phyloP scores from a whole-genome alignment of 2,113 vertebrate species.

The Hydrochoerus hydrochaeris region DNA sequence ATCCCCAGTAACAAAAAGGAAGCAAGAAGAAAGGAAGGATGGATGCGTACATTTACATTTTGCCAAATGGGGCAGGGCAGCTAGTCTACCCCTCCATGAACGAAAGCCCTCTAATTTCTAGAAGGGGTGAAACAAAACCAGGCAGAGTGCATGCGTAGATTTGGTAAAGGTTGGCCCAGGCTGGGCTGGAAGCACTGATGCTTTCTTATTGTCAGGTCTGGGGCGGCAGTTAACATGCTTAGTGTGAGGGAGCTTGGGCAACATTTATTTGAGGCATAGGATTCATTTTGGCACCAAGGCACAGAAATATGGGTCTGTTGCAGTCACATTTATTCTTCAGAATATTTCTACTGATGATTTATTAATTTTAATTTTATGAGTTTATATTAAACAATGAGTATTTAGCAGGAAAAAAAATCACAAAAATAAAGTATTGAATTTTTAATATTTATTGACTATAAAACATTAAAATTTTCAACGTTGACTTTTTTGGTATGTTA shows the following conservation, averaged over 20 bases:
- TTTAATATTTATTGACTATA: background rate
- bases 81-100: background rate
- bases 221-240: background rate
- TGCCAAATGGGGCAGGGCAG: background rate
- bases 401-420: background rate
- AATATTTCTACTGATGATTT: background rate
- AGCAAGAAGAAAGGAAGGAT: background rate
- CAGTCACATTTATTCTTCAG: background rate
- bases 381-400: background rate
- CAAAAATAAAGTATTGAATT: background rate
- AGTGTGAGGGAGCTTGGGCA: background rate
- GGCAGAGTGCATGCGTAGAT: no score
- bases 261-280: background rate
- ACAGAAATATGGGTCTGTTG: background rate
- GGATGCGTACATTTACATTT: background rate
- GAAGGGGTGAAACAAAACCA: background rate
- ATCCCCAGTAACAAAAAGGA: background rate
- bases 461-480: background rate
- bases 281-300: background rate
- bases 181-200: background rate
- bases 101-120: background rate
- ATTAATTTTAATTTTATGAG: background rate
- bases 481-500: background rate
- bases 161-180: background rate
- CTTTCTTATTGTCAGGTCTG: background rate